A percentile compares a stretch with the other conserved stretches of the same genome.
Conservation (phyloP, 2,797 vertebrate genomes). For the Scarus forsteni region DNA sequence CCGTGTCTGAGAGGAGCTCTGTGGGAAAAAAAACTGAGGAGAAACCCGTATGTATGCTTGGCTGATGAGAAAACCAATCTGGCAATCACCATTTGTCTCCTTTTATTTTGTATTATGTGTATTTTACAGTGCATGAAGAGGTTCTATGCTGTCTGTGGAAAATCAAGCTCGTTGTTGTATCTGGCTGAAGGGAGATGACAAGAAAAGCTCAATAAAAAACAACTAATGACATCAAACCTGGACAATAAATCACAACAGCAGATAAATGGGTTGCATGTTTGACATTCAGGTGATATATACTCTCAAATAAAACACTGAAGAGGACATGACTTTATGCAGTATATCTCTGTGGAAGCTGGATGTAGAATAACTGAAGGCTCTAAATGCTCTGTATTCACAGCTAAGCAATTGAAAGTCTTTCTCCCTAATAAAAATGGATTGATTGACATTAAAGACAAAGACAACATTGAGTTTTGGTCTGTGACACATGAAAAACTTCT, state of each 20-base stretch:
- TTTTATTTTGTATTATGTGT: slow-evolving; percentile 24
- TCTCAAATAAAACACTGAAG: no score
- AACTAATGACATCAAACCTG: background rate
- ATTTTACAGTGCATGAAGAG: slow-evolving; percentile 13
- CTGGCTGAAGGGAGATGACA: background rate
- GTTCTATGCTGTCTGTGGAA: slow-evolving; percentile 3
- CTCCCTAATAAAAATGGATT: no score
- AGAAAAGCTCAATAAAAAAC: slow-evolving; percentile 28
- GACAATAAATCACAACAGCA: slow-evolving; percentile 3
- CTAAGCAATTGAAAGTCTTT: no score
- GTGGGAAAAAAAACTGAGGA: slow-evolving; percentile 14
- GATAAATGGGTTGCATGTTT: background rate
- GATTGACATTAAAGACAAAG: no score
- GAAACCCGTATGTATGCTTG: slow-evolving; percentile 30
- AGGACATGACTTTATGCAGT: no score
- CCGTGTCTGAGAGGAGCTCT: slow-evolving; percentile 23
- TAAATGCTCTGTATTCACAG: no score
- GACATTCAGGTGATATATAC: no score
- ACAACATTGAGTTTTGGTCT: no score
- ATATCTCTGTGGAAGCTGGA: no score
- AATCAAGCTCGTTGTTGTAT: slow-evolving; percentile 1
- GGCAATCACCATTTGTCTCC: slow-evolving; percentile 47
- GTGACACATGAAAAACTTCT: no score
- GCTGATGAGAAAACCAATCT: slow-evolving; percentile 43
- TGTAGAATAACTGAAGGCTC: no score